Percentiles rank a stretch among this genome's conserved stretches.
phyloP scores from a whole-genome alignment of 1,140 invertebrate genomes.

The Oncopeltus fasciatus region DNA sequence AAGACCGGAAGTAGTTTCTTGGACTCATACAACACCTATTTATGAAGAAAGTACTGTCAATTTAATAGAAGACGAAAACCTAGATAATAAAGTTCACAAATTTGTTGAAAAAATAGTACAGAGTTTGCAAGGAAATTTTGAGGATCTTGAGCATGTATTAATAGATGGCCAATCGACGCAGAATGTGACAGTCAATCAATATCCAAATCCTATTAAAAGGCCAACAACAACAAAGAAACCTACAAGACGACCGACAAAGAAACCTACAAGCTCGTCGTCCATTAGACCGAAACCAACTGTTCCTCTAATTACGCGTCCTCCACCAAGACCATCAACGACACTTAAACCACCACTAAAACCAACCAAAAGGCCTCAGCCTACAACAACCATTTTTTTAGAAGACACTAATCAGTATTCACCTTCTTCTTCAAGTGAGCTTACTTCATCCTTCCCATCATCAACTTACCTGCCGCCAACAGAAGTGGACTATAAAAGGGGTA shows the following conservation, averaged over 20 bases:
- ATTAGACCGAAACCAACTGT: constrained; percentile 14
- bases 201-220: constrained; percentile 27
- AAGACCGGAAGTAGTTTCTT: constrained; percentile 11
- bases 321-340: constrained; percentile 19
- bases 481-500: constrained; percentile 48
- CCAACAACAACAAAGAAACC: constrained; percentile 32
- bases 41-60: constrained; percentile 46
- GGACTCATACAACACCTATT: not conserved
- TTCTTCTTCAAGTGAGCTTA: not conserved
- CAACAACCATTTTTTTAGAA: constrained; percentile 13
- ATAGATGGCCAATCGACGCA: constrained; percentile 31
- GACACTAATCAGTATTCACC: not conserved
- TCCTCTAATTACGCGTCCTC: constrained; percentile 12
- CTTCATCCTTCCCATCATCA: constrained; percentile 24
- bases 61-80: constrained; percentile 50
- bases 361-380: constrained; percentile 8
- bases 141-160: constrained; percentile 61
- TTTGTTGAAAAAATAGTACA: constrained; percentile 70
- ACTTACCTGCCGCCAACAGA: constrained; percentile 27
- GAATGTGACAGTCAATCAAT: constrained; percentile 19
- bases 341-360: constrained; percentile 19
- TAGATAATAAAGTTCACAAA: constrained; percentile 62
- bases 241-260: constrained; percentile 27
- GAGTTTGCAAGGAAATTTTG: constrained; percentile 63
- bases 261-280: constrained; percentile 20